phyloP scores from a whole-genome alignment of 2,888 invertebrate species.

The Vesta saturnalis region DNA sequence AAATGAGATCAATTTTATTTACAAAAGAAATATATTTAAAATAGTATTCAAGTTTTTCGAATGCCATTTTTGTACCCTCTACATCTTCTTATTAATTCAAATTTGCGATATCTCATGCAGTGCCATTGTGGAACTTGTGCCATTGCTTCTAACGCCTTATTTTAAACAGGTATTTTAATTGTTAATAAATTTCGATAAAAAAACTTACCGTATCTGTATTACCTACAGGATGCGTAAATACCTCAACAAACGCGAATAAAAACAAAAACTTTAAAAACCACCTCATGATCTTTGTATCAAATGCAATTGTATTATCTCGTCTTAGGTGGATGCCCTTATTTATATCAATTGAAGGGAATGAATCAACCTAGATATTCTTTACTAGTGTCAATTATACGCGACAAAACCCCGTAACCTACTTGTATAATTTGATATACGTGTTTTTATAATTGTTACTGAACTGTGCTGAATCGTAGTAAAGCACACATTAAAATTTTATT shows the following conservation, averaged over 20 bases:
- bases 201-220: conserved; percentile 45
- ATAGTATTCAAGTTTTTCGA: conserved; percentile 35
- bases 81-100: conserved; percentile 81
- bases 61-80: conserved; percentile 73
- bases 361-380: conserved; percentile 35
- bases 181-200: conserved; percentile 15
- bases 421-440: conserved; percentile 32
- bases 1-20: conserved; percentile 3
- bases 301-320: conserved; percentile 14
- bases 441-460: neutral
- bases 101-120: conserved; percentile 82
- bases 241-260: conserved; percentile 20
- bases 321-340: conserved; percentile 38
- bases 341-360: conserved; percentile 38
- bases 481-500: neutral
- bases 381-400: conserved; percentile 25
- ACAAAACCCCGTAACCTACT: conserved; percentile 39
- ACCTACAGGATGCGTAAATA: conserved; percentile 39
- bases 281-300: conserved; percentile 26
- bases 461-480: neutral
- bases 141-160: conserved; percentile 77
- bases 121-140: conserved; percentile 86
- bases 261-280: conserved; percentile 25
- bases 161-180: neutral
- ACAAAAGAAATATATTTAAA: neutral